Base-by-base conservation (phyloP, 2,888 invertebrate species). In the Rotaria magnacalcarata region DNA sequence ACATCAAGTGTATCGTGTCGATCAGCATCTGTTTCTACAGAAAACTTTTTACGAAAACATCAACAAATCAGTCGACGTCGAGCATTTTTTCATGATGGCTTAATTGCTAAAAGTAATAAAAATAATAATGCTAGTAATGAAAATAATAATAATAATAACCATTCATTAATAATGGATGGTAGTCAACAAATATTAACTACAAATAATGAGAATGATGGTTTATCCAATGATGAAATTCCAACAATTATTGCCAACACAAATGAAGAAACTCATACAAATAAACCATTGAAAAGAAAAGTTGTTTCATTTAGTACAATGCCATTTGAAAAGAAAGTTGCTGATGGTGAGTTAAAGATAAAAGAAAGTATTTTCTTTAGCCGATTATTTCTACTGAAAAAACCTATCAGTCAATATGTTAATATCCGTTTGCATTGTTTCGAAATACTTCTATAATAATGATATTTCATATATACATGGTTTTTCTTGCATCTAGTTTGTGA, bases 401-500 rank as follows among this genome's bases (percentile, higher is more conserved):
- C 16, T 74, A 41, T 2, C 8, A 27, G 10, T 2, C 19, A 14
- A 21, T 67, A 27, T 27, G 0, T 14, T 54, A 54, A 54, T 54
- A 21, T 54, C 21, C 54, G 21, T 54, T 54, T 54, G 2, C 21
- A 54, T 54, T 54, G 21, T 21, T 54, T 21, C 54, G 21, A 54
- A 21, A 6, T 7, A 21, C 84, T 24, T 34, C 10, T 85, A 47
- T 10, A 56, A 58, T 21, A 86, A 74, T 50, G 34, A 60, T 27
- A 74, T 84, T 47, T 67, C 21, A 41, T 11, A 47, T 47, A 47
- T 11, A 52, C 11, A 14, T 52, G 16, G 34, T 34, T 34, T 87
- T 86, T 87, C 84, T 56, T 52, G 41, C 85, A 89, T 90, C 50
- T 90, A 93, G 93, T 93, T 56, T 90, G 91, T 87, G 93, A 93